phyloP scores from a whole-genome alignment of 2,797 vertebrate species.

The Limnodromus scolopaceus region DNA sequence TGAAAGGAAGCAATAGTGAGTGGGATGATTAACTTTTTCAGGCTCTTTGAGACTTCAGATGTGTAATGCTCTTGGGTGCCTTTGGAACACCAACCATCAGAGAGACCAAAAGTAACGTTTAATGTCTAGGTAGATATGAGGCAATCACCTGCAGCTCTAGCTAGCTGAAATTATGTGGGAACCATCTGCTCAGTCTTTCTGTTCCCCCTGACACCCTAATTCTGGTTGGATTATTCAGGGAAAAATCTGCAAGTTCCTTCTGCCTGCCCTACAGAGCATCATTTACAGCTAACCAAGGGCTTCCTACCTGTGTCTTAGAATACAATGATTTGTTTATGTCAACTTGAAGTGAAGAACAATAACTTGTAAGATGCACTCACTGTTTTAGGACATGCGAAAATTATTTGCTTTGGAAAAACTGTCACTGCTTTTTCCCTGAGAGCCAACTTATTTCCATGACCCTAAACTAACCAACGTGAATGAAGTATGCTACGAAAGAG shows the following conservation, averaged over 20 bases:
- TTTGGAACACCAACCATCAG: neutral
- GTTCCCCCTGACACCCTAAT: neutral
- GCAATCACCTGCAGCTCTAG: neutral
- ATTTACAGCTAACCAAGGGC: neutral
- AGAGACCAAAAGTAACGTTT: neutral
- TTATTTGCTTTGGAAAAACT: neutral
- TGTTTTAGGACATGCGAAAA: neutral
- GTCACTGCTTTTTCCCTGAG: neutral
- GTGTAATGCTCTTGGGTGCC: neutral
- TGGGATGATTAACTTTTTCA: neutral
- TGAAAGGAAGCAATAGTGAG: neutral
- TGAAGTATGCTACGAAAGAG: neutral
- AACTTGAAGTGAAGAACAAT: neutral
- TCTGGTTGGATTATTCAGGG: neutral
- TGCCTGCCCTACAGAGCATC: neutral
- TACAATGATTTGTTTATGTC: neutral
- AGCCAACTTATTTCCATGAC: neutral
- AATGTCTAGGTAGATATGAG: neutral
- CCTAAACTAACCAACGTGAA: neutral
- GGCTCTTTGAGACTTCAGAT: neutral
- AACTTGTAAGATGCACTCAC: neutral
- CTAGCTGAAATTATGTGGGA: neutral
- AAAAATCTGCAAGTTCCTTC: neutral
- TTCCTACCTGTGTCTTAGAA: rapidly evolving
- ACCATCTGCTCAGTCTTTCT: neutral